Conservation (phyloP, 2,113 vertebrate species). For the Brachypteracias leptosomus region DNA sequence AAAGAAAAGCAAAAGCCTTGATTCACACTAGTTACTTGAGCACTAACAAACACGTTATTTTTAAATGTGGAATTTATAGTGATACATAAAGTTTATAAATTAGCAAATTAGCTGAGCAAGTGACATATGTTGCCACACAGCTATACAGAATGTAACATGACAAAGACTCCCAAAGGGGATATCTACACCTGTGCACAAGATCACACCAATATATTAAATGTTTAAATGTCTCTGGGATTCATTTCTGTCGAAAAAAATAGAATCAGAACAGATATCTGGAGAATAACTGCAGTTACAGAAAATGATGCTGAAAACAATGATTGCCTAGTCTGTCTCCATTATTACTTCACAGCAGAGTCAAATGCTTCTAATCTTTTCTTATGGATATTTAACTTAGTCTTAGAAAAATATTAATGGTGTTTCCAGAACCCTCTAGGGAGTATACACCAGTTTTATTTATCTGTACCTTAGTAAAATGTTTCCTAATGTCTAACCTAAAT, state of each 20-base stretch:
- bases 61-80: neutral
- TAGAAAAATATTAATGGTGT: neutral
- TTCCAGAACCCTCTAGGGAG: neutral
- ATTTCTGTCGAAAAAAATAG: neutral
- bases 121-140: neutral
- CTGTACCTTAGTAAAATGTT: neutral
- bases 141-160: neutral
- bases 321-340: neutral
- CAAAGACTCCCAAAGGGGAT: neutral
- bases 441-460: neutral
- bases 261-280: neutral
- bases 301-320: neutral
- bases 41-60: neutral
- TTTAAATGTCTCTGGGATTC: conserved; percentile 1
- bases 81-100: neutral
- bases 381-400: neutral
- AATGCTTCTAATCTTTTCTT: neutral
- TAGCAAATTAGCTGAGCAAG: neutral
- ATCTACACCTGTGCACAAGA: neutral
- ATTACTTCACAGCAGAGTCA: neutral
- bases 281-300: neutral
- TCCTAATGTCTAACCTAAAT: neutral
- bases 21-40: neutral
- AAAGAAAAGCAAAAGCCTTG: neutral
- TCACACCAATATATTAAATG: neutral